Conservation (phyloP, 2,888 invertebrate genomes). For the Epistrophe grossulariae region DNA sequence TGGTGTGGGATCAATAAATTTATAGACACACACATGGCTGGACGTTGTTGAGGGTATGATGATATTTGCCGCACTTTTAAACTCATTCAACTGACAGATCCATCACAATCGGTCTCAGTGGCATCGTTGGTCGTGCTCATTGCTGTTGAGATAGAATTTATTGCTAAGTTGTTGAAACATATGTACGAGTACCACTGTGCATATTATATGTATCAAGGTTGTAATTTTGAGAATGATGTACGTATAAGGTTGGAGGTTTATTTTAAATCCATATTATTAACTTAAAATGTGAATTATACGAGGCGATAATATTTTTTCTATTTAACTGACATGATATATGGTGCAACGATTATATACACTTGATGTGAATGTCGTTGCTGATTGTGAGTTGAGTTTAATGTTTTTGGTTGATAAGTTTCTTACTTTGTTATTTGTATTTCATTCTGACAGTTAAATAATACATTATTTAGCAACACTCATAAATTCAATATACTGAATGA, state of each 20-base stretch:
- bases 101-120: conserved; percentile 13
- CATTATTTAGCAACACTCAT: background rate
- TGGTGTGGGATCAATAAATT: conserved; percentile 54
- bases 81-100: conserved; percentile 37
- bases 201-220: conserved; percentile 57
- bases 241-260: conserved; percentile 15
- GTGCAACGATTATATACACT: background rate
- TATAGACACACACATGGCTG: conserved; percentile 28
- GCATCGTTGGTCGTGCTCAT: background rate
- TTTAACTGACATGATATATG: background rate
- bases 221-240: conserved; percentile 31
- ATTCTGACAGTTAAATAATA: background rate
- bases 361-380: background rate
- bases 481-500: too few relatives aligned
- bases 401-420: background rate
- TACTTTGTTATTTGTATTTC: too few relatives aligned
- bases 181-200: background rate
- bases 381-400: background rate
- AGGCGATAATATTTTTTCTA: background rate
- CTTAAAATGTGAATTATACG: conserved; percentile 34
- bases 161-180: conserved; percentile 36
- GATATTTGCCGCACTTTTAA: conserved; percentile 21
- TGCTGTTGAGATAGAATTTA: conserved; percentile 18
- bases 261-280: conserved; percentile 45
- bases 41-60: conserved; percentile 17